These are phyloP conservation scores for Apocrypta bakeri DNA, from an alignment of 1,140 invertebrate species.

Conservation along the genomic window DNA sequence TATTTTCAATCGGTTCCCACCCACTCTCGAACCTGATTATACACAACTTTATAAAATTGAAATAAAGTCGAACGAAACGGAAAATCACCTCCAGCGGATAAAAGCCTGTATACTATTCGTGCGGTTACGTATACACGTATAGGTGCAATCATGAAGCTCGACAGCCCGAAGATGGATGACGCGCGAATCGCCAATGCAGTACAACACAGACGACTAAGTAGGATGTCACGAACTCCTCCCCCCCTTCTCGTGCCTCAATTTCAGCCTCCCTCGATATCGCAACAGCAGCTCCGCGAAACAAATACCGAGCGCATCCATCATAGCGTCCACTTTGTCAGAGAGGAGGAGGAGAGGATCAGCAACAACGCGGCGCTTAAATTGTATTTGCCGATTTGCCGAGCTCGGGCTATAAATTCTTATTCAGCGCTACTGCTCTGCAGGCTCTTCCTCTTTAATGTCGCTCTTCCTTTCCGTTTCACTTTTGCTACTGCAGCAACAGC, in stretches of 20 bases:
- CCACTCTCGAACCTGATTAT: too few relatives aligned
- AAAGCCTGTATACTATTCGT: neutral
- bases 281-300: neutral
- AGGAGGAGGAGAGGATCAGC: conserved; percentile 18
- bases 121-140: neutral
- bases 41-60: too few relatives aligned
- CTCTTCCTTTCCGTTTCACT: conserved; percentile 41
- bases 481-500: neutral
- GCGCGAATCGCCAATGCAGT: conserved; percentile 30
- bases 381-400: conserved; percentile 51
- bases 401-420: conserved; percentile 52
- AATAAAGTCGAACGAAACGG: neutral
- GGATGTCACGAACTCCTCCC: conserved; percentile 27
- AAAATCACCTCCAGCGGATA: neutral
- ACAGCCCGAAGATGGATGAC: conserved; percentile 37
- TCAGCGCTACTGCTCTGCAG: neutral
- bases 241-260: neutral
- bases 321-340: conserved; percentile 49
- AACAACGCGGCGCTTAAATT: conserved; percentile 46
- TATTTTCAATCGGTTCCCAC: too few relatives aligned
- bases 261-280: neutral
- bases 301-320: conserved; percentile 48
- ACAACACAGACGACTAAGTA: conserved; percentile 26
- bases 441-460: conserved; percentile 48
- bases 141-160: neutral